Evolutionary conservation across 2,797 vertebrate species (phyloP).

Genomic region (Apogon talboti): DNA sequence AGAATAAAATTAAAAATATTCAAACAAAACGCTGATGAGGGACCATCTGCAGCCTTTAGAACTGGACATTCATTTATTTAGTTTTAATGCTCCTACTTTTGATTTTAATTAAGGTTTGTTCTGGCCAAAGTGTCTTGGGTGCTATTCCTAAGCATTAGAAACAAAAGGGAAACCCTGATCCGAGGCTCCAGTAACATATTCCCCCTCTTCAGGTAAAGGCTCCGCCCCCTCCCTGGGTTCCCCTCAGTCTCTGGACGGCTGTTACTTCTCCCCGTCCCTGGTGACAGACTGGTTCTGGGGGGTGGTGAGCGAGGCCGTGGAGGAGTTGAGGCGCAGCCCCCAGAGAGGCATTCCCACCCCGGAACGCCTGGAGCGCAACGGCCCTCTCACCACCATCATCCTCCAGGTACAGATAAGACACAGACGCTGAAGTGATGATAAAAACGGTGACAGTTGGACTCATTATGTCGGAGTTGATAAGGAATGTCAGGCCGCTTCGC

Average conservation of each 20-base stretch:
- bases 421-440: neutral
- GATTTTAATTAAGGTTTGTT: no score
- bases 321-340: slow-evolving; percentile 82
- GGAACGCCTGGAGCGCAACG: slow-evolving; percentile 86
- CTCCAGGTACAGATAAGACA: slow-evolving; percentile 73
- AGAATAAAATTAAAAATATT: no score
- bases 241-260: slow-evolving; percentile 83
- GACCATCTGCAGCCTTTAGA: no score
- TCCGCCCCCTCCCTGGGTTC: slow-evolving; percentile 76
- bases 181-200: no score
- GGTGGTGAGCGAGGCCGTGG: slow-evolving; percentile 83
- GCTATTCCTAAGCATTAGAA: no score
- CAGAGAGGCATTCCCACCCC: slow-evolving; percentile 86
- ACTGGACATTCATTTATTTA: no score
- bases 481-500: slow-evolving; percentile 1
- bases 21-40: no score
- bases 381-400: slow-evolving; percentile 87
- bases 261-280: slow-evolving; percentile 86
- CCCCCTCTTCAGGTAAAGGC: slow-evolving; percentile 53
- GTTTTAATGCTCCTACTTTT: no score
- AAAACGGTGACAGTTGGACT: neutral
- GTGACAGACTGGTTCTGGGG: slow-evolving; percentile 90
- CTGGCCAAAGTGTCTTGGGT: no score
- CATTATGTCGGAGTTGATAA: slow-evolving; percentile 5
- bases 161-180: no score